Base-by-base conservation (phyloP, 2,888 invertebrate species). In the Nemotelus nigrinus region DNA sequence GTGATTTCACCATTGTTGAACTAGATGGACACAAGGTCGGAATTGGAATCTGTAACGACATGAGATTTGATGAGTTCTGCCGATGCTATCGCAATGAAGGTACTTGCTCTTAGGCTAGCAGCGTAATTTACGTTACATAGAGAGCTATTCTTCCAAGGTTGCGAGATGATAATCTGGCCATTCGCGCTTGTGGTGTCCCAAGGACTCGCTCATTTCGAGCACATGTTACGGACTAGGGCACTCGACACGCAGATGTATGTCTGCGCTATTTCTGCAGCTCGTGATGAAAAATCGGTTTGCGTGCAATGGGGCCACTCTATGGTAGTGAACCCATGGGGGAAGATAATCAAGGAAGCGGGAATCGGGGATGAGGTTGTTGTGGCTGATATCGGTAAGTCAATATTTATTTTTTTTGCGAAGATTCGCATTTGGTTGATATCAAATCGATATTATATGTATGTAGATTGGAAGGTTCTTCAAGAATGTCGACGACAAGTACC, bases 141-240 rank as follows among this genome's bases (percentile, higher is more conserved):
- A 3, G 10, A 44, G 10, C 48, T 65, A 3, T 68, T 10, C 53
- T 76, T 74, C 25, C 25, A 25, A 25, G 96, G 94, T 0, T 97
- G 97, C 84, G 91, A 95, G 65, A 85, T 98, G 82, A 87, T 98
- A 53, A 88, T 98, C 60, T 98, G 97, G 88, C 98, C 98, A 0
- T 97, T 94, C 43, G 97, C 98, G 2, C 98, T 98, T 87, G 97
- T 96, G 87, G 94, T 94, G 93, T 95, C 94, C 2, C 97, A 97
- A 0, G 98, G 98, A 0, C 97, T 97, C 0, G 88, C 92, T 77
- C 98, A 98, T 87, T 99, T 97, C 97, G 94, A 96, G 84, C 86
- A 96, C 3, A 88, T 98, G 39, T 93, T 92, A 78, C 90, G 94
- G 65, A 90, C 92, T 0, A 89, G 98, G 70, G 97, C 98, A 53